A percentile compares a stretch with the other conserved stretches of the same genome.
These are phyloP conservation scores for Ianthella basta DNA, from an alignment of 37 sponge, comb jelly and placozoan genomes.

Conservation along the genomic window DNA sequence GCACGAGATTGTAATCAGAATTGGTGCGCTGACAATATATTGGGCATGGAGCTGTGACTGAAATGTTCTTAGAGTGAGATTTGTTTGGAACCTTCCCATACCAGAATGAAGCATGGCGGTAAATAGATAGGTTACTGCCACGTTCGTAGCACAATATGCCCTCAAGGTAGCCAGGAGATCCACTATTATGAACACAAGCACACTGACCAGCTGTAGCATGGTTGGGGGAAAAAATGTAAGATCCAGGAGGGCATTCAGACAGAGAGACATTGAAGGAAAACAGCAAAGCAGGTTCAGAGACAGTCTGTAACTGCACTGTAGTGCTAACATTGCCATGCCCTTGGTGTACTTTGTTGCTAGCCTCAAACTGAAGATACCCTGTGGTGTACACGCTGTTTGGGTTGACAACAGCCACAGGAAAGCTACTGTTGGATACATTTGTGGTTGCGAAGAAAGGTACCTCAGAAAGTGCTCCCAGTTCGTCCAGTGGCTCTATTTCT, in stretches of 20 bases:
- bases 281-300: neutral
- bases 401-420: neutral
- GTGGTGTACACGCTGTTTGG: neutral
- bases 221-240: neutral
- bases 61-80: too few relatives aligned
- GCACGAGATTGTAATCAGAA: too few relatives aligned
- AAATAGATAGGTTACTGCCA: neutral
- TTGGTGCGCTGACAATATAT: too few relatives aligned
- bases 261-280: neutral
- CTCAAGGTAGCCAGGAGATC: neutral
- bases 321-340: neutral
- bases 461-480: neutral
- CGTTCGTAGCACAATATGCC: neutral
- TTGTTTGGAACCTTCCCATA: too few relatives aligned
- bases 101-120: too few relatives aligned
- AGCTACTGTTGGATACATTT: neutral
- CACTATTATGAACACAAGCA: neutral
- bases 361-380: neutral
- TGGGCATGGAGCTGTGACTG: too few relatives aligned
- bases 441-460: neutral
- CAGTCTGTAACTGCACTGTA: neutral
- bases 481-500: neutral
- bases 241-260: constrained; percentile 7
- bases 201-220: neutral
- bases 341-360: too few relatives aligned